phyloP scores from a whole-genome alignment of 2,888 invertebrate genomes.

The Drosophila flavopinicola region DNA sequence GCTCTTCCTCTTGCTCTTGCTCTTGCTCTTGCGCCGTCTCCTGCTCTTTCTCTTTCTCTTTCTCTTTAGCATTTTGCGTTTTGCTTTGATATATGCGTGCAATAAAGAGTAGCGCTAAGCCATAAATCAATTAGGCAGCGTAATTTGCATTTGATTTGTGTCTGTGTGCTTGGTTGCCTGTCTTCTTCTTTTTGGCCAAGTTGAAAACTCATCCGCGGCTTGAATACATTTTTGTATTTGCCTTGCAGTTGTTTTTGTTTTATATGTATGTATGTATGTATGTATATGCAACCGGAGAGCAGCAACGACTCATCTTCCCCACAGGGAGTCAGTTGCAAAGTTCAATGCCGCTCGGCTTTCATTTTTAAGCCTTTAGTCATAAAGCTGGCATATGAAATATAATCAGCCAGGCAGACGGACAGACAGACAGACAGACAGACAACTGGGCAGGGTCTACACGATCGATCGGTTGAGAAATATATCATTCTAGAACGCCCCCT shows the following conservation, averaged over 20 bases:
- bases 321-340: constrained; percentile 57
- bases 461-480: constrained; percentile 46
- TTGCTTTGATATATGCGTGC: constrained; percentile 49
- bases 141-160: constrained; percentile 81
- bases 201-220: constrained; percentile 34
- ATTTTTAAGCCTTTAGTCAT: constrained; percentile 65
- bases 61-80: not conserved
- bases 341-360: constrained; percentile 47
- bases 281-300: constrained; percentile 43
- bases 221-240: constrained; percentile 58
- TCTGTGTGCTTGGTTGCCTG: constrained; percentile 38
- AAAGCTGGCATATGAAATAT: constrained; percentile 62
- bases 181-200: too few relatives aligned
- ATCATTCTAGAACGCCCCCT: constrained; percentile 12
- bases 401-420: constrained; percentile 24
- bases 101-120: constrained; percentile 57
- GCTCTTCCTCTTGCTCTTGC: not conserved
- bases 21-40: too few relatives aligned
- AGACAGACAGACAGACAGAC: not conserved
- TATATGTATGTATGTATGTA: too few relatives aligned
- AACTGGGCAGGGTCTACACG: constrained; percentile 43
- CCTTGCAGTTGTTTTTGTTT: constrained; percentile 55
- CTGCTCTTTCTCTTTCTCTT: not conserved
- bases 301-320: constrained; percentile 38
- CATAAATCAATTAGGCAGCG: constrained; percentile 77